These are phyloP conservation scores for Arizona elegans DNA, from an alignment of 2,113 vertebrate genomes.

Conservation along the genomic window DNA sequence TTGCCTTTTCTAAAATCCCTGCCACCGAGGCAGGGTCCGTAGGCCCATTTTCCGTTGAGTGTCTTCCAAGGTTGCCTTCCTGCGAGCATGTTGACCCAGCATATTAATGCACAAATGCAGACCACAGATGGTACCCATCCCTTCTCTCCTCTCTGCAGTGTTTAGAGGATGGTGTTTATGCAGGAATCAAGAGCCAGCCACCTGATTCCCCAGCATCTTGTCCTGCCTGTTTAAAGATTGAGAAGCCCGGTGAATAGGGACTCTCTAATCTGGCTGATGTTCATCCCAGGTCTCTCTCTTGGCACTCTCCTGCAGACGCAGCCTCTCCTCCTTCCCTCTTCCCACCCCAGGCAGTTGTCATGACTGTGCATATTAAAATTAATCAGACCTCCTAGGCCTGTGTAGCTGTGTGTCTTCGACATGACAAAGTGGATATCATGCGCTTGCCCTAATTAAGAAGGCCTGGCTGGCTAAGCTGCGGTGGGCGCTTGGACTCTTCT, in stretches of 20 bases:
- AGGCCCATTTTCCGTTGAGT: accelerated
- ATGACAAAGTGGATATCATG: constrained; percentile 73
- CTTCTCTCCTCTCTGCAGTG: constrained; percentile 26
- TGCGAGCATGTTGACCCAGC: constrained; percentile 42
- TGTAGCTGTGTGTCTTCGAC: constrained; percentile 69
- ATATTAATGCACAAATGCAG: constrained; percentile 44
- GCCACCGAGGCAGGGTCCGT: neutral
- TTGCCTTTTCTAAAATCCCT: neutral
- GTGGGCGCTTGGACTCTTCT: constrained; percentile 73
- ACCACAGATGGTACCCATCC: constrained; percentile 41
- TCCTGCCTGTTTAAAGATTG: constrained; percentile 60
- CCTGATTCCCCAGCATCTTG: constrained; percentile 72
- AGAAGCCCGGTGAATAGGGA: constrained; percentile 68
- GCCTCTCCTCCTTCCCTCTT: constrained; percentile 38
- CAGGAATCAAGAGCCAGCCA: constrained; percentile 67
- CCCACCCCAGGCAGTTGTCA: constrained; percentile 71
- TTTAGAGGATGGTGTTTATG: constrained; percentile 60
- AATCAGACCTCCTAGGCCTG: constrained; percentile 74
- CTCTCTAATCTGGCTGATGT: constrained; percentile 65
- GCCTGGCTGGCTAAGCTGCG: constrained; percentile 73
- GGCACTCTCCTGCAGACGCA: constrained; percentile 2
- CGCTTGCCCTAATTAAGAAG: constrained; percentile 77
- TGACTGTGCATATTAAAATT: constrained; percentile 79
- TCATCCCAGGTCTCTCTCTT: constrained; percentile 47
- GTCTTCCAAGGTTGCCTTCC: constrained; percentile 28